A percentile compares a stretch with the other conserved stretches of the same genome.
Evolutionary conservation across 2,888 invertebrate species (phyloP).

Genomic region (Danaus chrysippus): DNA sequence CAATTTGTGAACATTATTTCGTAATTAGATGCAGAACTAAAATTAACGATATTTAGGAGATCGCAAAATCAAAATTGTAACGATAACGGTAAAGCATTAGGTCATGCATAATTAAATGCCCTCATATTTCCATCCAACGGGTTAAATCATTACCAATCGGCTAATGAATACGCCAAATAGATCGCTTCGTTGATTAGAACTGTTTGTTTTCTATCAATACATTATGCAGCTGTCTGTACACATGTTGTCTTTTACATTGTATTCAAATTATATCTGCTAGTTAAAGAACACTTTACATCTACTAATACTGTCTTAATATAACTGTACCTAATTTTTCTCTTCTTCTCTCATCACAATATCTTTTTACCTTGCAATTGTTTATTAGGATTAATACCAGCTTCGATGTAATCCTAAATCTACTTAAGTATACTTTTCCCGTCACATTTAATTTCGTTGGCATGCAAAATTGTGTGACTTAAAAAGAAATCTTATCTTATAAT

Average conservation of each 20-base stretch:
- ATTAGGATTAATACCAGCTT: no score
- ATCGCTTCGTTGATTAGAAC: constrained; percentile 28
- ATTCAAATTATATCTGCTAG: background rate
- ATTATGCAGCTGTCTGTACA: constrained; percentile 7
- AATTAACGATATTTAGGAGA: constrained; percentile 17
- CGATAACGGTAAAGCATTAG: constrained; percentile 30
- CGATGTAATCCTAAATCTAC: no score
- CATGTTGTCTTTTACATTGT: background rate
- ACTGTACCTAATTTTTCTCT: no score
- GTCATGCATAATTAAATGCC: constrained; percentile 39
- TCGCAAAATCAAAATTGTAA: constrained; percentile 24
- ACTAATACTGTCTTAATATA: no score
- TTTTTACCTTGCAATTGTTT: no score
- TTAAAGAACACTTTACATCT: no score
- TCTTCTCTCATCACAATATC: no score
- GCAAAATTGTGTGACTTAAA: no score
- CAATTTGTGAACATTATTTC: constrained; percentile 1
- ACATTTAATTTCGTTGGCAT: no score
- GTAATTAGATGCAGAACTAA: constrained; percentile 8
- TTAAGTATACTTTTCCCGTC: no score
- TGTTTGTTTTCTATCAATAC: constrained; percentile 20
- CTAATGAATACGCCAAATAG: constrained; percentile 36
- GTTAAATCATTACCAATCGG: constrained; percentile 36
- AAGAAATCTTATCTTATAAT: no score
- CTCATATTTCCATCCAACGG: constrained; percentile 32